Percentiles rank a stretch among this genome's conserved stretches.
Conservation (phyloP, 2,797 vertebrate species). For the Neosalanx taihuensis region DNA sequence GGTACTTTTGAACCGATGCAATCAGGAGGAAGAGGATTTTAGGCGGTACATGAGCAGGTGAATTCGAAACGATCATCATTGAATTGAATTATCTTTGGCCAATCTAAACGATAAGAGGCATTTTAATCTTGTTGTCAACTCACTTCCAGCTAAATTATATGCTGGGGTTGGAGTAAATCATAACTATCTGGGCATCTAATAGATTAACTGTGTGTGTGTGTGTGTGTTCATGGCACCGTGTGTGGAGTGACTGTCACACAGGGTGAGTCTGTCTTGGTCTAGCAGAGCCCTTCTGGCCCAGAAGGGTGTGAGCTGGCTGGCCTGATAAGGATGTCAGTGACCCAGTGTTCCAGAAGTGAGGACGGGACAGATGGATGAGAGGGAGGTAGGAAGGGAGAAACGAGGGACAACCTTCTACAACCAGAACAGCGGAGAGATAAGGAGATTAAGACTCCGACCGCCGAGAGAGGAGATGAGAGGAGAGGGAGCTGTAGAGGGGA, state of each 20-base stretch:
- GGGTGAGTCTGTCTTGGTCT: not conserved
- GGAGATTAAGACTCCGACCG: constrained; percentile 24
- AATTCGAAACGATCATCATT: constrained; percentile 41
- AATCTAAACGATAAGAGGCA: too few relatives aligned
- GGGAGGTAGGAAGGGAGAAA: constrained; percentile 27
- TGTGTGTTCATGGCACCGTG: constrained; percentile 25
- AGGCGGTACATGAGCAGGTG: constrained; percentile 43
- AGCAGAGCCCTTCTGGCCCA: constrained; percentile 39
- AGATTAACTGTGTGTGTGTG: too few relatives aligned
- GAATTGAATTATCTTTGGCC: too few relatives aligned
- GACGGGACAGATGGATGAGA: constrained; percentile 19
- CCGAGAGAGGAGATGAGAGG: not conserved
- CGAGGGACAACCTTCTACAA: constrained; percentile 15
- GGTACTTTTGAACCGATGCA: constrained; percentile 6
- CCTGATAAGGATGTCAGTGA: constrained; percentile 45
- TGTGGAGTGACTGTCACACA: constrained; percentile 18
- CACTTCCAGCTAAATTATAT: too few relatives aligned
- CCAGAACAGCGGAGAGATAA: not conserved
- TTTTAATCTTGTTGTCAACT: too few relatives aligned
- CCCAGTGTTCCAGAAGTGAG: constrained; percentile 25
- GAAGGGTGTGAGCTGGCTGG: constrained; percentile 33
- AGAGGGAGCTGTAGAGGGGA: too few relatives aligned
- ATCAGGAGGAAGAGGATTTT: not conserved
- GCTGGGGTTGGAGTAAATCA: too few relatives aligned
- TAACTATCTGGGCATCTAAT: too few relatives aligned